Evolutionary conservation across 2,797 vertebrate species (phyloP), one percentile per base, ranked within the genome.

Genomic region (Clangula hyemalis): DNA sequence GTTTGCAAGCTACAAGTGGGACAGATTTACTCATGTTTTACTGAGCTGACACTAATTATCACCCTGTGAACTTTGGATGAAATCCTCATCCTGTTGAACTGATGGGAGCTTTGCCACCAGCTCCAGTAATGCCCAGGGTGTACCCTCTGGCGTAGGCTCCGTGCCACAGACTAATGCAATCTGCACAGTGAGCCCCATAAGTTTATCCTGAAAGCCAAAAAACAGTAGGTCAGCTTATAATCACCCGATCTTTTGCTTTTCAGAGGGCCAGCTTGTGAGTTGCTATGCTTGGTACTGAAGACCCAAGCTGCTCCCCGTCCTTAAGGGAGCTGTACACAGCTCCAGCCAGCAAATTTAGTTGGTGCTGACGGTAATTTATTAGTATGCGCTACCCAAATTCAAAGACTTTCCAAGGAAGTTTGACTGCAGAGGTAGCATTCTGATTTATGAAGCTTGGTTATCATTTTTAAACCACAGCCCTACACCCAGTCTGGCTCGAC

Each of bases 341-440:
- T 57, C n/a, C 30, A 14, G 57, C 89, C 25, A 66, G 49, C 2
- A 4, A 28, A 34, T 54, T 62, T 43, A 91, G 90, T 21, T 69
- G 53, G 66, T 0, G 3, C 47, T 57, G 60, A 24, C 6, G n/a
- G 41, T 91, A 66, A 54, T 94, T 82, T 94, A 96, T 96, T 94
- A 96, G 94, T 94, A 96, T 94, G 94, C 95, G 6, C 88, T 93
- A 72, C 94, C 95, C 93, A 96, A 96, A 97, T 96, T 95, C 96
- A 95, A 97, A 97, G 95, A 94, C 95, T 96, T 96, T 83, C 94
- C 94, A 96, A 95, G 96, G 95, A 94, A 97, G 94, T 94, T 96
- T 87, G 93, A 96, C 87, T 94, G 91, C 92, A 73, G 87, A 0
- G 1, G 92, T 61, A 96, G 92, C 94, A 95, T 95, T 94, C 95